Evolutionary conservation across 30 jellyfish, hydroid and myxozoan genomes (phyloP).

Genomic region (Turritopsis rubra): DNA sequence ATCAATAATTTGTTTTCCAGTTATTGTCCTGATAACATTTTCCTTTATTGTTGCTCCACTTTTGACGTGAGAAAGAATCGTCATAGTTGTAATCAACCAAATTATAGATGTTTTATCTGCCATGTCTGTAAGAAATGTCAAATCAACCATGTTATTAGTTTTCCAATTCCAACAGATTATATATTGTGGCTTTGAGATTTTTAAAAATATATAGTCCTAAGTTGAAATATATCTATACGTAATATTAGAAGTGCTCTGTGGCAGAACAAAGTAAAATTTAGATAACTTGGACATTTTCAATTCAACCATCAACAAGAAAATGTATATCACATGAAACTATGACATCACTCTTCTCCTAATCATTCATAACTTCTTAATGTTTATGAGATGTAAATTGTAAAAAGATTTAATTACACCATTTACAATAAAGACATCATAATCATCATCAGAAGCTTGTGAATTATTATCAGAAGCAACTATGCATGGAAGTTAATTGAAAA

Average conservation of each 20-base stretch:
- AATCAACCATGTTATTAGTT: no score
- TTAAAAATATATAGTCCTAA: no score
- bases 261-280: not conserved
- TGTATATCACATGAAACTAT: not conserved
- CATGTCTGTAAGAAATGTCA: not conserved
- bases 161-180: no score
- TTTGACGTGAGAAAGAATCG: not conserved
- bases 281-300: not conserved
- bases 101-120: not conserved
- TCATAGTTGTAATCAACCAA: not conserved
- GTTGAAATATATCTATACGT: not conserved
- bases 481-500: not conserved
- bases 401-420: not conserved
- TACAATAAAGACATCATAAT: not conserved
- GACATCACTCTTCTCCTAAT: not conserved
- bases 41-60: no score
- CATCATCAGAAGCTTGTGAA: not conserved
- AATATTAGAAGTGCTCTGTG: not conserved
- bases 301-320: not conserved
- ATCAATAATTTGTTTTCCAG: not conserved
- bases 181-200: not conserved
- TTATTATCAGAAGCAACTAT: not conserved
- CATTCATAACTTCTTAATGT: no score
- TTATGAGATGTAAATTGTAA: not conserved
- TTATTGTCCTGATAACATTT: not conserved